Conservation (phyloP, 2,888 invertebrate genomes). For the Diarsia rubi region DNA sequence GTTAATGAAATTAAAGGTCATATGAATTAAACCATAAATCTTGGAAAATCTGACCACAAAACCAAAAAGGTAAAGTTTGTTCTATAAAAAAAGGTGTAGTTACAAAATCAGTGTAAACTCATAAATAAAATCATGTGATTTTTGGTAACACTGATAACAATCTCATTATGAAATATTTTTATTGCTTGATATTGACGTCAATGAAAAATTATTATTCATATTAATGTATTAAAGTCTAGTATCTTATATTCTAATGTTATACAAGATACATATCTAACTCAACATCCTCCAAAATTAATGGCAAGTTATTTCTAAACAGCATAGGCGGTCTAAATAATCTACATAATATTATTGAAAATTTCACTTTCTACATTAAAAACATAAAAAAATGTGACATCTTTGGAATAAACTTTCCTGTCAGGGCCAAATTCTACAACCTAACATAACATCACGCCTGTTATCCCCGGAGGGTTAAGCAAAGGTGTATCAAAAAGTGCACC, state of each 20-base stretch:
- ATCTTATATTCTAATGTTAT: conserved; percentile 24
- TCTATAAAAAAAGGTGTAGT: neutral
- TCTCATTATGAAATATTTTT: conserved; percentile 23
- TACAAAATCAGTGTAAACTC: conserved; percentile 1
- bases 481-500: neutral
- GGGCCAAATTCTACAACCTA: neutral
- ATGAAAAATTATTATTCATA: conserved; percentile 29
- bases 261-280: conserved; percentile 13
- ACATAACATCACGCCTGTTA: neutral
- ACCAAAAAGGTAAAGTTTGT: neutral
- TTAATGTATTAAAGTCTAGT: conserved; percentile 26
- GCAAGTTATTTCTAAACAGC: neutral
- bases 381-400: neutral
- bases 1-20: conserved; percentile 29
- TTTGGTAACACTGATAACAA: conserved; percentile 6
- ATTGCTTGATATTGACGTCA: conserved; percentile 42
- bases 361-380: neutral
- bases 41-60: neutral
- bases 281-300: conserved; percentile 7
- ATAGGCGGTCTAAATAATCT: neutral
- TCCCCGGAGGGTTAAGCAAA: neutral
- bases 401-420: neutral
- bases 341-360: neutral
- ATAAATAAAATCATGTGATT: conserved; percentile 7
- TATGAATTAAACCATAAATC: neutral